Base-by-base conservation (phyloP, 2,113 vertebrate species). In the Phyllopteryx taeniolatus region DNA sequence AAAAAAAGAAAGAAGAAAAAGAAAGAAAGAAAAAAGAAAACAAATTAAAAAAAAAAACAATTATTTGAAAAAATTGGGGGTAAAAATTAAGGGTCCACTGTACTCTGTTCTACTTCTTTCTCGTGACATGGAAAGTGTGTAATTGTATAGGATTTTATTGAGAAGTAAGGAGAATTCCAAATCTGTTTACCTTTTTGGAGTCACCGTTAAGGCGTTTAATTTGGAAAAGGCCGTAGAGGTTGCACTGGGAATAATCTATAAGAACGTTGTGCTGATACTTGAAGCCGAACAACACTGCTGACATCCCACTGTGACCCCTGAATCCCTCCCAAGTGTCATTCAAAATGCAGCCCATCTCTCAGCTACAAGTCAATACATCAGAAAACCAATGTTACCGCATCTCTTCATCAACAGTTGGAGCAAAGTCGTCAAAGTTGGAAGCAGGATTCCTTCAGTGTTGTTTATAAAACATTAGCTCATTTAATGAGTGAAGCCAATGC, bases 331-430 rank as follows among this genome's bases (percentile, higher is more conserved):
- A 73, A 62, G 75, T 77, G 81, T 73, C 78, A 85, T 90, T 85
- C 86, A 88, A 85, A 86, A 87, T 90, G 73, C 73, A 90, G 62
- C 72, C 13, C 19, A 67, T 57, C 75, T 78, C 73, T 72, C 44
- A 66, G 80, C 63, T 83, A 82, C 76, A 77, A 74, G 84, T 88
- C 81, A 88, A 88, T 88, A 80, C 78, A 79, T 84, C 79, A 85
- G 75, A 72, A 78, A 86, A 84, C 76, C 76, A 77, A 79, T 42
- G 61, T 76, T 65, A 63, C 42, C n/a, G 46, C 57, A 67, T 69
- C 69, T 4, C 56, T 70, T 77, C 77, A 85, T 87, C 73, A 79
- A 74, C 73, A 81, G 79, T 19, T 62, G 33, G 70, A 65, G 70
- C 73, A 74, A 59, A 73, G 80, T 79, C 77, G 83, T 79, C 57